Evolutionary conservation across 2,797 vertebrate species (phyloP).

Genomic region (Allobates femoralis): DNA sequence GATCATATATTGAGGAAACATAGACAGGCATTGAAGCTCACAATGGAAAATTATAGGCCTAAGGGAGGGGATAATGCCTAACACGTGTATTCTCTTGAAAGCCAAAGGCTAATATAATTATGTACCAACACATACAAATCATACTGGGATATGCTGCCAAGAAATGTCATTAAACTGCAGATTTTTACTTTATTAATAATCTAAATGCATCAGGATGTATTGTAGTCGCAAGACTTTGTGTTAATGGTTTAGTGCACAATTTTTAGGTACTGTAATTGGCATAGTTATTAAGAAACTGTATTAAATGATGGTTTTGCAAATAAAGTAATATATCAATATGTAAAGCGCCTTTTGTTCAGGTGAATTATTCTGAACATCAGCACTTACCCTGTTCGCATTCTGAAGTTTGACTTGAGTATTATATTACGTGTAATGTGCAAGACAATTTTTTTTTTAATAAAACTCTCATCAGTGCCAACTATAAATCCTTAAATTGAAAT

Average conservation of each 20-base stretch:
- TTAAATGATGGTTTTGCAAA: neutral
- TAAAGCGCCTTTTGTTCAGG: neutral
- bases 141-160: conserved; percentile 43
- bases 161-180: conserved; percentile 48
- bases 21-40: conserved; percentile 48
- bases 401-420: neutral
- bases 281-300: neutral
- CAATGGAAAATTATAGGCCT: conserved; percentile 56
- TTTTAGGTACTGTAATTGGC: neutral
- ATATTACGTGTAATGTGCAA: neutral
- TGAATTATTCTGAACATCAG: neutral
- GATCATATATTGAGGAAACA: conserved; percentile 46
- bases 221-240: conserved; percentile 14
- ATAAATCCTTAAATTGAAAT: neutral
- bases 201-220: conserved; percentile 10
- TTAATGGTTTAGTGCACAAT: conserved; percentile 10
- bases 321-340: neutral
- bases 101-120: conserved; percentile 60
- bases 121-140: conserved; percentile 59
- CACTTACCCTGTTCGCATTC: neutral
- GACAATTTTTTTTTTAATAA: neutral
- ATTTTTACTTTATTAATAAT: conserved; percentile 42
- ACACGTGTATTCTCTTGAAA: conserved; percentile 54
- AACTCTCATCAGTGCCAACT: neutral
- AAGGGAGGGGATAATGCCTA: conserved; percentile 54